Evolutionary conservation across 2,888 invertebrate genomes (phyloP).

Genomic region (Melinaea menophilus): DNA sequence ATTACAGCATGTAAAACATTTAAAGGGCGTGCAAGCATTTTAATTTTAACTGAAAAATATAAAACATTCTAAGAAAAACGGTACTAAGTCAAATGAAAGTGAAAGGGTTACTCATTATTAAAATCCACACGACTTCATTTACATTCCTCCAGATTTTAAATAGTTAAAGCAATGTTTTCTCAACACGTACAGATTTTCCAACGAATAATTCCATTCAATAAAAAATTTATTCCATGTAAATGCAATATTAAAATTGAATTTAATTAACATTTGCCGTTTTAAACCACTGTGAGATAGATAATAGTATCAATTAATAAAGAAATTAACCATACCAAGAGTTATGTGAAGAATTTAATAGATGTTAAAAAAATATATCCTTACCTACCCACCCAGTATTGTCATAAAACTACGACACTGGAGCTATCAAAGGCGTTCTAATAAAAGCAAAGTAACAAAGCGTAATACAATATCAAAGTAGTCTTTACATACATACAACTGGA

Average conservation of each 20-base stretch:
- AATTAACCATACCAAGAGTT: slow-evolving; percentile 22
- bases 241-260: slow-evolving; percentile 69
- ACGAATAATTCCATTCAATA: slow-evolving; percentile 25
- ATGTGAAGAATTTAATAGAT: slow-evolving; percentile 27
- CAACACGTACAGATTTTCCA: slow-evolving; percentile 18
- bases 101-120: slow-evolving; percentile 14
- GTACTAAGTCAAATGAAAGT: slow-evolving; percentile 9
- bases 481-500: slow-evolving; percentile 22
- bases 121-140: slow-evolving; percentile 7
- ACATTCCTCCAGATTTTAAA: slow-evolving; percentile 16
- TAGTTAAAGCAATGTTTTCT: slow-evolving; percentile 16
- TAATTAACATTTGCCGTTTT: slow-evolving; percentile 62
- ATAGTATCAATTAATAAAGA: slow-evolving; percentile 22
- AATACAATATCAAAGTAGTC: slow-evolving; percentile 43
- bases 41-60: slow-evolving; percentile 5
- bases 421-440: slow-evolving; percentile 64
- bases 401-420: slow-evolving; percentile 59
- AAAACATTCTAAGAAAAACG: neutral
- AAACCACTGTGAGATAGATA: slow-evolving; percentile 18
- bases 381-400: slow-evolving; percentile 42
- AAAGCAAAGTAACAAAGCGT: slow-evolving; percentile 57
- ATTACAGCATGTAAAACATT: neutral
- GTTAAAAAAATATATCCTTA: slow-evolving; percentile 53
- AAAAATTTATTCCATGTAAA: slow-evolving; percentile 22
- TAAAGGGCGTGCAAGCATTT: neutral